These are phyloP conservation scores for Sisyra nigra DNA, from an alignment of 2,888 invertebrate species.

Conservation along the genomic window DNA sequence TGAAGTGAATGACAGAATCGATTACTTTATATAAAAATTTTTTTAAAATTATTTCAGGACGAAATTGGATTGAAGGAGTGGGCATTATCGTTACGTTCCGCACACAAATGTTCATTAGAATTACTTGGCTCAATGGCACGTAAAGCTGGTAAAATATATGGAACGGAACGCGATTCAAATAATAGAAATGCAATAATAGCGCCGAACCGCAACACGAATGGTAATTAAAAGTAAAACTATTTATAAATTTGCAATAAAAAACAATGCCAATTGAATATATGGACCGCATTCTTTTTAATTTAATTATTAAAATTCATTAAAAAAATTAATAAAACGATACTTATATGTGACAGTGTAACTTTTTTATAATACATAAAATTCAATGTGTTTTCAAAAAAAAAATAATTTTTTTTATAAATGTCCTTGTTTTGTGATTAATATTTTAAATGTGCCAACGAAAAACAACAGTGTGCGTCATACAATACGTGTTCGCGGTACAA, in stretches of 20 bases:
- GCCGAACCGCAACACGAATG: conserved; percentile 36
- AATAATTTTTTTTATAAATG: conserved; percentile 1
- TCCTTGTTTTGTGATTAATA: background rate
- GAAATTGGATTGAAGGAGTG: conserved; percentile 98
- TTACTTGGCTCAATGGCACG: conserved; percentile 93
- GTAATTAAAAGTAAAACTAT: conserved; percentile 27
- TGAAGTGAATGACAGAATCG: background rate
- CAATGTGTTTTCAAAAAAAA: background rate
- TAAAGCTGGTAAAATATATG: conserved; percentile 98
- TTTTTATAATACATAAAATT: background rate
- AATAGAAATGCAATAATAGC: conserved; percentile 31
- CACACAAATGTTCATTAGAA: conserved; percentile 92
- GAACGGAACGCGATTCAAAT: conserved; percentile 47
- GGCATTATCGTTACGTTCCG: conserved; percentile 86
- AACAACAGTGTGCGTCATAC: background rate
- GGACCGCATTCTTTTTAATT: background rate
- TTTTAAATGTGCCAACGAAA: too few species aligned
- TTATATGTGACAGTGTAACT: background rate
- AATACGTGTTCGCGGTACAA: background rate
- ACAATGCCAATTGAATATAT: background rate
- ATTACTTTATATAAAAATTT: too few species aligned
- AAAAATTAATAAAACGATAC: background rate
- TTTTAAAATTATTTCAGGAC: conserved; percentile 42
- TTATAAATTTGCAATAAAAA: background rate
- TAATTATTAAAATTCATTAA: background rate